Conservation (phyloP, 2,113 vertebrate species). For the Oophaga pumilio region DNA sequence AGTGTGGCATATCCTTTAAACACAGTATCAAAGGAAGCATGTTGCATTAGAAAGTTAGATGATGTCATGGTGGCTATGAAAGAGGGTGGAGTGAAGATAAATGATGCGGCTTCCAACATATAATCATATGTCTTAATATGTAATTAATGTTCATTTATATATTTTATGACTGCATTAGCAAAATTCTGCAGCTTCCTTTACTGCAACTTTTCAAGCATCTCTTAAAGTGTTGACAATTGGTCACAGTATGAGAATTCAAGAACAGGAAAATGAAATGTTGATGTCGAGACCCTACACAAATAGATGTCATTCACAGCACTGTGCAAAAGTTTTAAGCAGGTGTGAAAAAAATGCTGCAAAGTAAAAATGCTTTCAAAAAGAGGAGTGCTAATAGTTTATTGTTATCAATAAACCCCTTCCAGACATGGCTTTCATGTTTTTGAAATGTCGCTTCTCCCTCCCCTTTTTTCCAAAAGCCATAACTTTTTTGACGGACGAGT, state of each 20-base stretch:
- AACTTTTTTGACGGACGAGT: no score
- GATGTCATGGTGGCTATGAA: neutral
- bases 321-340: no score
- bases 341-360: no score
- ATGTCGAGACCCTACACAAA: neutral
- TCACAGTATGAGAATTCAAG: neutral
- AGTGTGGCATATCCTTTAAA: no score
- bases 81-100: neutral
- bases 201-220: neutral
- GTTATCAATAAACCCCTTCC: no score
- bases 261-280: neutral
- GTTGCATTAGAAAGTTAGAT: neutral
- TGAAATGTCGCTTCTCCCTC: no score
- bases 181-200: neutral
- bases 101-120: neutral
- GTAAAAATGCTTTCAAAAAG: no score
- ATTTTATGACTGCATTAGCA: neutral
- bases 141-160: neutral
- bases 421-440: no score
- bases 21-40: no score
- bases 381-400: no score
- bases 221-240: neutral
- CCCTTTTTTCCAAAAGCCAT: no score
- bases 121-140: conserved; percentile 1
- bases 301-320: neutral